Percentiles rank a stretch among this genome's conserved stretches.
Conservation (phyloP, 2,113 vertebrate genomes). For the Pionites leucogaster region DNA sequence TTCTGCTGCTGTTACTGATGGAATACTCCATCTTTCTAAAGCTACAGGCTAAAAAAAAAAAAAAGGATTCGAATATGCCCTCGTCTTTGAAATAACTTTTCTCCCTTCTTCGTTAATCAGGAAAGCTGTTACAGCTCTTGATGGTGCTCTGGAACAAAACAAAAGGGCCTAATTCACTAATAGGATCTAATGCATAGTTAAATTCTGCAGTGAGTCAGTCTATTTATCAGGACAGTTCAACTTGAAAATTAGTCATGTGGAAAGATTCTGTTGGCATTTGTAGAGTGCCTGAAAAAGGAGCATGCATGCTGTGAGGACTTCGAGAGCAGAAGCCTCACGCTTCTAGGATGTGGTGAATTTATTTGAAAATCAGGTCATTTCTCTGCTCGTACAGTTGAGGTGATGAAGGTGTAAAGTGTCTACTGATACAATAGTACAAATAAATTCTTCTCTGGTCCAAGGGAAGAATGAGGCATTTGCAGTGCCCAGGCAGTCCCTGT, state of each 20-base stretch:
- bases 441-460: neutral
- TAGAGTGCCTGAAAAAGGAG: slow-evolving; percentile 49
- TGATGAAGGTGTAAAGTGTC: neutral
- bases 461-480: neutral
- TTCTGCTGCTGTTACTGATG: neutral
- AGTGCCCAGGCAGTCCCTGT: neutral
- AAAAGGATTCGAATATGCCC: neutral
- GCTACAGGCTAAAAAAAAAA: neutral
- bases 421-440: neutral
- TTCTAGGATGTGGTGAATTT: neutral
- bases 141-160: slow-evolving; percentile 54
- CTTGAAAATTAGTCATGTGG: slow-evolving; percentile 70
- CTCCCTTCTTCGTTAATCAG: slow-evolving; percentile 35
- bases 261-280: slow-evolving; percentile 23
- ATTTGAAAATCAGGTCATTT: neutral
- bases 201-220: slow-evolving; percentile 69
- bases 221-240: slow-evolving; percentile 68
- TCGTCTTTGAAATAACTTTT: slow-evolving; percentile 41
- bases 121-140: slow-evolving; percentile 15
- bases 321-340: slow-evolving; percentile 19
- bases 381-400: neutral
- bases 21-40: neutral
- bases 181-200: slow-evolving; percentile 57
- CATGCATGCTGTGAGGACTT: neutral
- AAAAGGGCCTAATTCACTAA: slow-evolving; percentile 65